These are phyloP conservation scores for Anolis carolinensis DNA, from an alignment of 2,113 vertebrate species.

Conservation along the genomic window DNA sequence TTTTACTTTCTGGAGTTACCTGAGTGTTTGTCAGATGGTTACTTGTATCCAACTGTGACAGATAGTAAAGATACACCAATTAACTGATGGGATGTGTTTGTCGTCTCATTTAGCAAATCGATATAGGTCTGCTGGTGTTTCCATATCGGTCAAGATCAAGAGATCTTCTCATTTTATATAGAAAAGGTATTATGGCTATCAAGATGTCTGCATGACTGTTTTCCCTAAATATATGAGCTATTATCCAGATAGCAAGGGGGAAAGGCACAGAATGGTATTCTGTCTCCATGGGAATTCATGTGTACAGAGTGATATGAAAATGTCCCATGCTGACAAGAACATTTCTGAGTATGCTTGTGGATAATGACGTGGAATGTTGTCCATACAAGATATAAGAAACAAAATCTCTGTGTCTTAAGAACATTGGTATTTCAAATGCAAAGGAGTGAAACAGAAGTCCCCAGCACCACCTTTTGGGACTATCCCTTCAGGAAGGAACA, in stretches of 20 bases:
- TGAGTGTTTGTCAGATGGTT: slow-evolving; percentile 18
- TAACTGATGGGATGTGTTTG: background rate
- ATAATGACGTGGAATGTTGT: too few relatives aligned
- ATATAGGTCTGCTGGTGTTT: background rate
- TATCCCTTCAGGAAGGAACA: too few relatives aligned
- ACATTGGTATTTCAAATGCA: too few relatives aligned
- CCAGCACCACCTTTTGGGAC: too few relatives aligned
- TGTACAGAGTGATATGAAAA: too few relatives aligned
- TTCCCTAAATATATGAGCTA: background rate
- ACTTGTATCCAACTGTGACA: background rate
- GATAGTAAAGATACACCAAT: slow-evolving; percentile 22
- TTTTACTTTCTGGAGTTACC: slow-evolving; percentile 14
- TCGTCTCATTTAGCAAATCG: slow-evolving; percentile 6
- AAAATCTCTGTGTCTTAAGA: too few relatives aligned
- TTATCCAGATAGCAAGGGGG: background rate
- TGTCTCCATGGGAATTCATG: too few relatives aligned
- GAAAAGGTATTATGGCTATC: background rate
- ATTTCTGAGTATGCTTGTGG: too few relatives aligned
- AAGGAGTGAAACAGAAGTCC: too few relatives aligned
- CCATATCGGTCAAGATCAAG: background rate
- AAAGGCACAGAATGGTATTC: too few relatives aligned
- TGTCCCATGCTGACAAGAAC: too few relatives aligned
- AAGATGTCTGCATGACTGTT: background rate
- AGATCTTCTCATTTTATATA: background rate
- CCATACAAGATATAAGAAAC: too few relatives aligned